phyloP scores from a whole-genome alignment of 2,888 invertebrate species.

The Malacosoma neustria region DNA sequence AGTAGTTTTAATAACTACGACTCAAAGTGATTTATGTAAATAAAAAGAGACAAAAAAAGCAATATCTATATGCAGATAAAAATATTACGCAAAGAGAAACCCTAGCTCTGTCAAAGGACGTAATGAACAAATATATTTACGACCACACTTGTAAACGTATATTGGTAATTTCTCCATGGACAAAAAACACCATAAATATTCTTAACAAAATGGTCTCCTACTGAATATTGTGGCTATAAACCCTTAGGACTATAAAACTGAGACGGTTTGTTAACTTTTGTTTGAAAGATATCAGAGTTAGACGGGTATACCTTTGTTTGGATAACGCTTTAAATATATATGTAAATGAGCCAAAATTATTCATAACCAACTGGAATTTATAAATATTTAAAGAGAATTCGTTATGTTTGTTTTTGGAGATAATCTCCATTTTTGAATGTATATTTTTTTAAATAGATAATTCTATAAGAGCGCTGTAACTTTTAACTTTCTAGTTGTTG shows the following conservation, averaged over 20 bases:
- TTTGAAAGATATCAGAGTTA: conserved; percentile 26
- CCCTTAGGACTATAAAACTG: conserved; percentile 57
- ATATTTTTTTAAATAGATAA: no score
- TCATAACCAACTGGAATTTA: conserved; percentile 62
- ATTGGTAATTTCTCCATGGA: conserved; percentile 56
- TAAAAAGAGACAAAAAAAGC: neutral
- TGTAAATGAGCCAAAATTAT: conserved; percentile 60
- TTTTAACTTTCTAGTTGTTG: no score
- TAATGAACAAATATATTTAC: conserved; percentile 68
- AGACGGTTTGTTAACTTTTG: conserved; percentile 64
- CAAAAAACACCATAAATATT: conserved; percentile 69
- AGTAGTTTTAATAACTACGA: no score
- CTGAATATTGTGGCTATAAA: conserved; percentile 69
- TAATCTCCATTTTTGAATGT: no score
- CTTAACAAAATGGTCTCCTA: conserved; percentile 66
- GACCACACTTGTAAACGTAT: conserved; percentile 64
- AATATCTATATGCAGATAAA: neutral
- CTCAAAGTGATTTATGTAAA: no score
- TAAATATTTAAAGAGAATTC: conserved; percentile 30
- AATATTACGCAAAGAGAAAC: neutral
- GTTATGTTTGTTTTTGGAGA: neutral
- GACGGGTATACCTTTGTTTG: conserved; percentile 48
- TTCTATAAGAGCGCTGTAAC: no score
- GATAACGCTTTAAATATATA: conserved; percentile 44
- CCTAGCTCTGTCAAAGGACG: conserved; percentile 48